Conservation (phyloP, 2,113 vertebrate species). For the Ramphastos sulfuratus region DNA sequence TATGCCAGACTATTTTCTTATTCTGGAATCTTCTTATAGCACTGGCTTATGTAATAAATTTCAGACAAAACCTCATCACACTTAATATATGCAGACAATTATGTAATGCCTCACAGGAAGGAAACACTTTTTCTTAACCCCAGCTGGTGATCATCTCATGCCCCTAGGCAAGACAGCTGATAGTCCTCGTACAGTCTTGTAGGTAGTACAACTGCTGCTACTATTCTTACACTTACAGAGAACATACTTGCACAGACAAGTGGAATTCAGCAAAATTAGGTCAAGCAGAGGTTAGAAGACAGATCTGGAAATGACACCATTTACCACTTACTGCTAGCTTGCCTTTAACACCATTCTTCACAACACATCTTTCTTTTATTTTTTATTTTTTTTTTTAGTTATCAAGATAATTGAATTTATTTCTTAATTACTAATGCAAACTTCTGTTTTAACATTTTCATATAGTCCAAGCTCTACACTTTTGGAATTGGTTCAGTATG, state of each 20-base stretch:
- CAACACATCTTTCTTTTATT: not conserved
- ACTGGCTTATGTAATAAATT: constrained; percentile 18
- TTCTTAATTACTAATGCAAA: not conserved
- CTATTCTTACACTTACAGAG: constrained; percentile 48
- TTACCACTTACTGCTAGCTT: not conserved
- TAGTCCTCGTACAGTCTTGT: constrained; percentile 29
- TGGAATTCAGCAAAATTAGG: constrained; percentile 34
- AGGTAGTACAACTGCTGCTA: constrained; percentile 26
- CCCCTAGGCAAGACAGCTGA: constrained; percentile 40
- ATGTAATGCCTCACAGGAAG: constrained; percentile 37
- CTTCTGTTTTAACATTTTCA: not conserved
- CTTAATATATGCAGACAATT: not conserved
- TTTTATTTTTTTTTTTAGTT: not conserved
- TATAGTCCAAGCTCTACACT: not conserved
- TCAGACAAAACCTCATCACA: not conserved
- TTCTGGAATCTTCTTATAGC: not conserved
- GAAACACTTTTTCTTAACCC: constrained; percentile 4
- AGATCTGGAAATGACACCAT: not conserved
- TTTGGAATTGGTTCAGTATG: not conserved
- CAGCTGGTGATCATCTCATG: constrained; percentile 1
- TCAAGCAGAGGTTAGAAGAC: constrained; percentile 28
- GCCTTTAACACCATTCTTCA: not conserved
- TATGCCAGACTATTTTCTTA: not conserved
- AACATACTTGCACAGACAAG: not conserved
- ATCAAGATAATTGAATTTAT: not conserved